Conservation (phyloP, 2,797 vertebrate species). For the Squalus acanthias region DNA sequence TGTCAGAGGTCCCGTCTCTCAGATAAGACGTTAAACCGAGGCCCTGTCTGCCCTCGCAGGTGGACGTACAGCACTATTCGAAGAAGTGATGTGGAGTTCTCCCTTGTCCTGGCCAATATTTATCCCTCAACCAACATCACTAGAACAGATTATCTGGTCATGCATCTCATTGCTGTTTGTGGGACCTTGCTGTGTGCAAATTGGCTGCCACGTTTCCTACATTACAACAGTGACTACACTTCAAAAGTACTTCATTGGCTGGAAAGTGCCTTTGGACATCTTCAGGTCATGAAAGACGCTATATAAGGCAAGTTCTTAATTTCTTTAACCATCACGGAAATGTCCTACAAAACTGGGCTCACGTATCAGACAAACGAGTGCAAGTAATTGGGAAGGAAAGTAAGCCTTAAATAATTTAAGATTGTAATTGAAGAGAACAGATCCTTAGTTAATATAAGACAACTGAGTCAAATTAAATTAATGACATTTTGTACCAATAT, state of each 20-base stretch:
- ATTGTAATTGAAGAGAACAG: not conserved
- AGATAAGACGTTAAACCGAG: too few relatives aligned
- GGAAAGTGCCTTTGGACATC: not conserved
- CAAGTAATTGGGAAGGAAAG: not conserved
- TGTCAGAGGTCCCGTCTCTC: too few relatives aligned
- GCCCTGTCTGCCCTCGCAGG: too few relatives aligned
- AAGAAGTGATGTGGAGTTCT: too few relatives aligned
- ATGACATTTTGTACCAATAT: not conserved
- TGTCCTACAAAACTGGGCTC: not conserved
- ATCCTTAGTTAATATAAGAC: not conserved
- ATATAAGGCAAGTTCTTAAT: not conserved
- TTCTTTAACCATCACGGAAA: not conserved
- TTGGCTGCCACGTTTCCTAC: not conserved
- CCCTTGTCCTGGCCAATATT: not conserved
- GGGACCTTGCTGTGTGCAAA: not conserved
- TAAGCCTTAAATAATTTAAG: not conserved
- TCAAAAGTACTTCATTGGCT: not conserved
- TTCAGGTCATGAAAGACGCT: not conserved
- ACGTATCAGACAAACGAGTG: not conserved
- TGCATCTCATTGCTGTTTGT: not conserved
- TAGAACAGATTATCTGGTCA: too few relatives aligned
- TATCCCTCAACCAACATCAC: too few relatives aligned
- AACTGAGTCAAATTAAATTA: constrained; percentile 8
- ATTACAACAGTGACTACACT: not conserved
- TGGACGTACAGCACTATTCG: not conserved